Evolutionary conservation across 2,797 vertebrate genomes (phyloP), one percentile per base, ranked within the genome.

Genomic region (Tangara arthus): DNA sequence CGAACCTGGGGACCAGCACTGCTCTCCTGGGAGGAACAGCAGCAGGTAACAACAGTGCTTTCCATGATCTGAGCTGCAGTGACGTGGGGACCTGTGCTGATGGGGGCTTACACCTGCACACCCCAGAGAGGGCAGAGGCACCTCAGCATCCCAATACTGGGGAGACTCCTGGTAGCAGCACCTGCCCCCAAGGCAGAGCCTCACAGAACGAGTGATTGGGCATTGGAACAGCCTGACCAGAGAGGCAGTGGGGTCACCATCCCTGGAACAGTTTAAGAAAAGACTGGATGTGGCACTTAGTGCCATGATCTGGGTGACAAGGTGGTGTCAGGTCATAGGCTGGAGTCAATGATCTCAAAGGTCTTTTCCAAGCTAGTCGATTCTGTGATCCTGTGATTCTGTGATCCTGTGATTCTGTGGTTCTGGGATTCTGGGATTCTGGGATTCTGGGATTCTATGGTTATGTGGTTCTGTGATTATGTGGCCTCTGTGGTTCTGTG

Each of bases 91-190:
- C 7, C 17, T 12, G 21, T 7, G n/a, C 12, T 20, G 52, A 56
- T 26, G 60, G 39, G 3, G 6, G 6, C 42, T 82, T 1, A 0
- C 18, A 12, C 21, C 23, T 0, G 0, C 2, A 2, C 18, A 13
- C 21, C 8, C 18, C 4, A 5, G 12, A 28, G 14, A 68, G n/a
- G 46, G 12, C 17, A 8, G 66, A 10, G 16, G 11, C 42, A 8
- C 35, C 49, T 46, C 44, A 20, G 23, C 35, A 19, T n/a, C 13
- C 28, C 4, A 0, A 0, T 2, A 6, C 32, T 6, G 8, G 21
- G 34, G n/a, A 12, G 24, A 5, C 19, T 76, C 30, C 24, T 3
- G 1, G 35, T 3, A 3, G 35, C 30, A 7, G 78, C 2, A 1
- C 3, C 32, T 13, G 28, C 30, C 55, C 49, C 2, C 0, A 32